Evolutionary conservation across 2,797 vertebrate genomes (phyloP), one percentile per base, ranked within the genome.

Genomic region (Sebastes taczanowskii): DNA sequence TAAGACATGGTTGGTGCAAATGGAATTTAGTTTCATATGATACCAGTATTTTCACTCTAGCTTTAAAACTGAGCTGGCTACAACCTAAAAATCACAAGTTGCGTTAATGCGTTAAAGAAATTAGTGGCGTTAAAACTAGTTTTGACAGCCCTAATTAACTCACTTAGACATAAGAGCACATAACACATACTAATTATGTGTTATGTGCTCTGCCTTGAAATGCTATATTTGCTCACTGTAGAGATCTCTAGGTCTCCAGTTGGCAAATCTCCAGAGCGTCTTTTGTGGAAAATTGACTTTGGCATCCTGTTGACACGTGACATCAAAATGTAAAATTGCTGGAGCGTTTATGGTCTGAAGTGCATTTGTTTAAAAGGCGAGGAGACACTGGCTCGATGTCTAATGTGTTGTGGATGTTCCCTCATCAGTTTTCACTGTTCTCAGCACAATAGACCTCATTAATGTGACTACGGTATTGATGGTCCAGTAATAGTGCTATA

Each of bases 391-490:
- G 64, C 35, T 71, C 22, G 0, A 23, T 67, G 25, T 70, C 27
- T 77, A 23, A 84, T 74, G 67, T 61, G 22, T 61, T 71, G 67
- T 65, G 53, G 23, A 49, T 66, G 9, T 58, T 30, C 64, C 53
- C 60, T 82, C 58, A 60, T 86, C 68, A 76, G 38, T 77, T 89
- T 78, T 71, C 42, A 82, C 73, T 65, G 84, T 69, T 70, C 76
- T 71, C 78, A 74, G 74, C 81, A 79, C 64, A 71, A 83, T 18
- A 74, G 23, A 85, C 68, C 74, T 86, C 71, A 86, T 82, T 87
- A 81, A 78, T 74, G 80, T 78, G 76, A 64, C 60, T 58, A 32
- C 56, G 3, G 53, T 81, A 81, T 66, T 59, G 72, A 79, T 70
- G 42, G 32, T 29, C 42, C 25, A 38, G 79, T 67, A 55, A 78